Evolutionary conservation across 2,797 vertebrate genomes (phyloP), one percentile per base, ranked within the genome.

Genomic region (Oreortyx pictus): DNA sequence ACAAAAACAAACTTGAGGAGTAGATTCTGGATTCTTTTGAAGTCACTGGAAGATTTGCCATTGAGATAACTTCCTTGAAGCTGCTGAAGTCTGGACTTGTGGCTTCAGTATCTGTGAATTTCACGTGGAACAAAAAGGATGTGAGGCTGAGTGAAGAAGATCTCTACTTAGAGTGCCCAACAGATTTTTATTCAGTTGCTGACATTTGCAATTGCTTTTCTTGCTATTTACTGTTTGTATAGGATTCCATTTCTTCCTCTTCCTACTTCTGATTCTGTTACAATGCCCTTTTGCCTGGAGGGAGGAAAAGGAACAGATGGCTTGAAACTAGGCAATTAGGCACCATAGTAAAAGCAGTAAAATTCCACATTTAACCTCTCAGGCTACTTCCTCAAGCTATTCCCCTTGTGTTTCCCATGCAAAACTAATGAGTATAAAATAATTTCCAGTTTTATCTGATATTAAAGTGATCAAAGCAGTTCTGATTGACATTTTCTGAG

Each of bases 301-400:
- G 79, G 59, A 91, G 77, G 65, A 89, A 96, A 57, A 82, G 5
- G 54, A 94, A 86, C 93, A 92, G 93, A 92, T 93, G 93, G 88
- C 66, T 68, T 82, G 27, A 77, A 90, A 57, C 46, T 78, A 93
- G 59, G 73, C 77, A 92, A 92, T 86, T 93, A 91, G 35, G 78
- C 50, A 91, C 61, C 50, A 29, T 27, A 86, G 66, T 67, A 75
- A 89, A 89, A 91, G 46, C 80, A 78, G 52, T 67, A 71, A 82
- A 88, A 70, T 88, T 94, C 67, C 70, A 86, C 68, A 89, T 92
- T 93, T 88, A 90, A 82, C 85, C 87, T 92, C 72, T 93, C 87
- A 62, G 54, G 15, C 33, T 89, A 54, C 46, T 50, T 96, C 61
- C 72, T 93, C 57, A 88, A 94, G 62, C 39, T 31, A 50, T 92